phyloP scores from a whole-genome alignment of 2,888 invertebrate genomes.

The Ormyrus rosae region DNA sequence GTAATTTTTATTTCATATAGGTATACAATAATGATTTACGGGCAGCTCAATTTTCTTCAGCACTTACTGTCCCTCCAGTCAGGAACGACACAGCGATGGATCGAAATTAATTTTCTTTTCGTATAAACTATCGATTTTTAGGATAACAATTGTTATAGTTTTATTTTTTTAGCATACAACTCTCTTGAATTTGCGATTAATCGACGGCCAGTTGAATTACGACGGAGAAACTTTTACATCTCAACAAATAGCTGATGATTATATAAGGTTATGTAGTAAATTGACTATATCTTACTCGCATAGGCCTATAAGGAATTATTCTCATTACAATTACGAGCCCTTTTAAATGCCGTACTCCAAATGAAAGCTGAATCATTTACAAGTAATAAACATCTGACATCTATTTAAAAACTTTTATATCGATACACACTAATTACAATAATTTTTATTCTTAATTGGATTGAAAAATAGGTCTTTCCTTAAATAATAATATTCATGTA shows the following conservation, averaged over 20 bases:
- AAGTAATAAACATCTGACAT: conserved; percentile 35
- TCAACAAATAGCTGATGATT: conserved; percentile 46
- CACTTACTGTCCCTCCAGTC: conserved; percentile 15
- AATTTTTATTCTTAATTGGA: conserved; percentile 25
- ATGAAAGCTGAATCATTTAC: conserved; percentile 40
- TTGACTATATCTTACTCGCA: conserved; percentile 43
- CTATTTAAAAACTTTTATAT: conserved; percentile 32
- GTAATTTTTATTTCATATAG: conserved; percentile 44
- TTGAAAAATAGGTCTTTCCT: conserved; percentile 49
- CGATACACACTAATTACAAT: conserved; percentile 35
- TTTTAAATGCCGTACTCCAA: conserved; percentile 25
- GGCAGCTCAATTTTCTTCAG: conserved; percentile 47
- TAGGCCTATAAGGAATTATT: conserved; percentile 48
- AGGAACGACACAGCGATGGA: conserved; percentile 36
- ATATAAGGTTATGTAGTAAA: conserved; percentile 37
- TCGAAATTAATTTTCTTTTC: conserved; percentile 41
- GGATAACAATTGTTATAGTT: conserved; percentile 39
- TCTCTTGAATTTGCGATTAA: conserved; percentile 40
- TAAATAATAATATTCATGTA: conserved; percentile 17
- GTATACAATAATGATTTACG: conserved; percentile 54
- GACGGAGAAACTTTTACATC: conserved; percentile 46
- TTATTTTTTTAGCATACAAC: conserved; percentile 38
- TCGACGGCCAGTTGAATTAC: conserved; percentile 47
- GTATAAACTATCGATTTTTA: conserved; percentile 51
- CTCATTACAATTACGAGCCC: conserved; percentile 9